Conservation (phyloP, 2,113 vertebrate genomes). For the Lophura nycthemera region DNA sequence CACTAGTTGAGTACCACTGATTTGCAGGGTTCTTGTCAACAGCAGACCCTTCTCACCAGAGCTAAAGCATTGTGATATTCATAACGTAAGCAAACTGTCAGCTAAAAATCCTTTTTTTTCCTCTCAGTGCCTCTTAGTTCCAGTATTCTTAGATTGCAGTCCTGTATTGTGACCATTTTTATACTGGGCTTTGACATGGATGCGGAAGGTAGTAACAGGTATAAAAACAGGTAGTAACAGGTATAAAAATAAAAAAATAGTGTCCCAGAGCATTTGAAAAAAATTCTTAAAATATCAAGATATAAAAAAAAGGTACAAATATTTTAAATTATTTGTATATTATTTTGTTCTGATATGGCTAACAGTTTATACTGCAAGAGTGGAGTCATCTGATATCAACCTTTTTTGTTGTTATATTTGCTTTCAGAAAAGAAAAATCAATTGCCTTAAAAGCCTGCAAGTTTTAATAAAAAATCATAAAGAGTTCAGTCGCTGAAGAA, state of each 20-base stretch:
- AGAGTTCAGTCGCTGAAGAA: background rate
- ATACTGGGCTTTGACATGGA: background rate
- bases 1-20: background rate
- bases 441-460: background rate
- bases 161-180: background rate
- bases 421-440: background rate
- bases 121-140: background rate
- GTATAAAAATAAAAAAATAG: background rate
- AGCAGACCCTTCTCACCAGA: background rate
- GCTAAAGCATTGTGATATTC: background rate
- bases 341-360: background rate
- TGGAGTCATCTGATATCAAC: background rate
- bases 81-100: background rate
- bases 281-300: background rate
- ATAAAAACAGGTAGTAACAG: background rate
- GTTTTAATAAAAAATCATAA: background rate
- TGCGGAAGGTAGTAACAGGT: background rate
- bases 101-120: background rate
- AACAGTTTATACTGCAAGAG: background rate
- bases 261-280: background rate
- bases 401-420: background rate
- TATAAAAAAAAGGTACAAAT: background rate
- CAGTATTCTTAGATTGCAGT: background rate
- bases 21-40: background rate
- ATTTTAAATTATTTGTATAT: background rate